Base-by-base conservation (phyloP, 2,888 invertebrate genomes). In the Aspidapion aeneum region DNA sequence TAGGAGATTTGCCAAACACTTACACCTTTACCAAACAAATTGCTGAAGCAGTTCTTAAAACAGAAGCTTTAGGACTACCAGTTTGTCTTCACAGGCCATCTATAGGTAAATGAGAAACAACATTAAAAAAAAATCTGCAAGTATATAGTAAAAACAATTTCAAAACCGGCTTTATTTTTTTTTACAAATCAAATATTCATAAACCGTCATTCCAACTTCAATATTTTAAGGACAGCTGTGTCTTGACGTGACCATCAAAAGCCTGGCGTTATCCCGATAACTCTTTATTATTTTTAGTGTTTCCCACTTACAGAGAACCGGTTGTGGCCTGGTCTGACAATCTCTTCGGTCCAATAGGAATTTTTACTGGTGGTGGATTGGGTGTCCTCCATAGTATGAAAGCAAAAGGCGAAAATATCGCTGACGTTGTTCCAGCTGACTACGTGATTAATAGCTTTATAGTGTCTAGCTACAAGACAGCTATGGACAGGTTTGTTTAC, bases 261-360 rank as follows among this genome's bases (percentile, higher is more conserved):
- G n/a, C n/a, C n/a, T n/a, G n/a, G n/a, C n/a, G n/a, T n/a, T n/a
- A n/a, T n/a, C n/a, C n/a, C n/a, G n/a, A n/a, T n/a, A n/a, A n/a
- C n/a, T n/a, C n/a, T n/a, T n/a, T n/a, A n/a, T n/a, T n/a, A 35
- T 12, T 35, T 35, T 2, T 78, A 85, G 85, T 86, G 0, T 82
- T 85, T 1, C 82, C 81, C 0, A 83, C 86, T 5, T 80, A 80
- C 0, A 81, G 77, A 51, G 86, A 87, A 59, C 87, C 87, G 0
- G 76, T 86, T 0, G 76, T 85, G 58, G 89, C 89, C 1, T 91
- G 90, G 90, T 86, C 89, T 3, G 90, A 91, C 79, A 91, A 90
- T 69, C 84, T 87, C 0, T 90, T 90, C 72, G 91, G 91, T 62
- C 87, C 89, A 0, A 88, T 87, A 49, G 57, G 57, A 7, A 7